Percentiles rank a stretch among this genome's conserved stretches.
These are phyloP conservation scores for human DNA, from an alignment of 2,113 vertebrate genomes.

Conservation along the genomic window DNA sequence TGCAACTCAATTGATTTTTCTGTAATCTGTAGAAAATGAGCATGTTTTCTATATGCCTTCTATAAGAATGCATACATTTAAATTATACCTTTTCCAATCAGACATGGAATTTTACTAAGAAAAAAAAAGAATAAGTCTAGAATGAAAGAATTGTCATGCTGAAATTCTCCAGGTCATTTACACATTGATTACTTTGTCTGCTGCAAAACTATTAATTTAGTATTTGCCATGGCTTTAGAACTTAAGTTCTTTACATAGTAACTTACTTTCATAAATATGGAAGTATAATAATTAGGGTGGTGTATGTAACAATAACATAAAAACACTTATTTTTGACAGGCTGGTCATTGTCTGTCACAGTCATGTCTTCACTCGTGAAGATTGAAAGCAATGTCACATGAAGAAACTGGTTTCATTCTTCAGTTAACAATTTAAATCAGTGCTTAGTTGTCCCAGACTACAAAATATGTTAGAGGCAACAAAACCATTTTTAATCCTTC, in stretches of 20 bases:
- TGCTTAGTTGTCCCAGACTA: conserved; percentile 22
- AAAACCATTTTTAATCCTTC: conserved; percentile 43
- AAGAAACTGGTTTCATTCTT: conserved; percentile 51
- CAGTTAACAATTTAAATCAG: conserved; percentile 49
- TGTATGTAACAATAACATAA: conserved; percentile 65
- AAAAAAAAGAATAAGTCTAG: not conserved
- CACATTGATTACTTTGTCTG: conserved; percentile 69
- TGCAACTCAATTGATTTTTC: conserved; percentile 56
- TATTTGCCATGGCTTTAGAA: conserved; percentile 77
- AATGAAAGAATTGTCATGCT: not conserved
- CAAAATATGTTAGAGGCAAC: conserved; percentile 33
- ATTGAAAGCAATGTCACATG: conserved; percentile 37
- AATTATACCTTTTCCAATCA: conserved; percentile 40
- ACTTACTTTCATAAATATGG: conserved; percentile 53
- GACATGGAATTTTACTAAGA: conserved; percentile 49
- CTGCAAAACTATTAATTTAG: conserved; percentile 73
- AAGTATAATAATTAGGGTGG: conserved; percentile 49
- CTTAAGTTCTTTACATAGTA: conserved; percentile 45
- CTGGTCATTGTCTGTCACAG: conserved; percentile 57
- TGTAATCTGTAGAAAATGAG: conserved; percentile 62
- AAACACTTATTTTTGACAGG: conserved; percentile 32
- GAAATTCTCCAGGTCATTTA: conserved; percentile 36
- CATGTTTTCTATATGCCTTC: not conserved
- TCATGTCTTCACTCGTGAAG: not conserved
- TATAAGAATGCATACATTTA: conserved; percentile 5